phyloP scores from a whole-genome alignment of 1,140 invertebrate genomes.

The Drosophila sp. region DNA sequence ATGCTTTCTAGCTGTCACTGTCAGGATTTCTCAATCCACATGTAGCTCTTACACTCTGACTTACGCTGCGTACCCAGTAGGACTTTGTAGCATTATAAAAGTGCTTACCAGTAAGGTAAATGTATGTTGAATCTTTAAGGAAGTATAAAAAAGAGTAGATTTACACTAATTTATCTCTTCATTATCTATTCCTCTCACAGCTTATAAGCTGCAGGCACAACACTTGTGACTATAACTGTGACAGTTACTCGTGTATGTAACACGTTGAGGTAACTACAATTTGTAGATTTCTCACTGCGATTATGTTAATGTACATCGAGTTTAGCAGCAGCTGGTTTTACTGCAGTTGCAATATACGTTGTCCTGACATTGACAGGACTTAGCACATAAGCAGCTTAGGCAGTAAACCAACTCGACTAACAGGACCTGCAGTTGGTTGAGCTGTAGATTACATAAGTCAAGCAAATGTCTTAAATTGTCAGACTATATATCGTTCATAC shows the following conservation, averaged over 20 bases:
- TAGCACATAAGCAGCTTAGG: slow-evolving; percentile 25
- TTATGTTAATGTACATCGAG: slow-evolving; percentile 23
- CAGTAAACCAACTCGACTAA: background rate
- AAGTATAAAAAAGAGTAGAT: too few relatives aligned
- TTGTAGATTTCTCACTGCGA: background rate
- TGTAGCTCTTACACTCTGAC: slow-evolving; percentile 1
- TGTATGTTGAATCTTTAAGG: too few relatives aligned
- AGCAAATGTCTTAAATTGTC: background rate
- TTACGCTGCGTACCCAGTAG: background rate
- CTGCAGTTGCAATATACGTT: slow-evolving; percentile 9
- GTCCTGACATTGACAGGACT: slow-evolving; percentile 21
- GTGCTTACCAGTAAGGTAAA: too few relatives aligned
- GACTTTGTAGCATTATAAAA: background rate
- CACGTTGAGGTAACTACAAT: slow-evolving; percentile 6
- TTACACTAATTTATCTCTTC: too few relatives aligned
- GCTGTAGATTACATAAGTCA: slow-evolving; percentile 9
- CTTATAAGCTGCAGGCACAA: background rate
- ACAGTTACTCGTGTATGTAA: background rate
- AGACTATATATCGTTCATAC: background rate
- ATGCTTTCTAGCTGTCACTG: slow-evolving; percentile 23
- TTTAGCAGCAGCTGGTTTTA: slow-evolving; percentile 6
- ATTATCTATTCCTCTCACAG: background rate
- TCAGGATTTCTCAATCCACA: slow-evolving; percentile 15
- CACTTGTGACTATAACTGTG: background rate
- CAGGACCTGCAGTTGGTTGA: background rate